Evolutionary conservation across 2,888 invertebrate species (phyloP).

Genomic region (Gandaritis pyraliata): DNA sequence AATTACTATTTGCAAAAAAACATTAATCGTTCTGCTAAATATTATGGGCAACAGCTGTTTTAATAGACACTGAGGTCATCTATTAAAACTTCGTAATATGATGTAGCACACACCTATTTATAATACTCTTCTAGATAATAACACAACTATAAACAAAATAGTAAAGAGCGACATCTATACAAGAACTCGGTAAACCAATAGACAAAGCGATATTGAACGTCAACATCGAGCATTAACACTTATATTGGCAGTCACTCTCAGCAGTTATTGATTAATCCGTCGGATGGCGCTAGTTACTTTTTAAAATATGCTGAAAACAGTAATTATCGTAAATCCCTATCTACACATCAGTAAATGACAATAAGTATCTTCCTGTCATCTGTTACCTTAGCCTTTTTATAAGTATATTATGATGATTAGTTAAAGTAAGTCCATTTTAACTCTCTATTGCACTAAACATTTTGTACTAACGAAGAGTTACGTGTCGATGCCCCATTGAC

Average conservation of each 20-base stretch:
- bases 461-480: neutral
- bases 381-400: no score
- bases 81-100: slow-evolving; percentile 6
- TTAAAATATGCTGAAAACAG: neutral
- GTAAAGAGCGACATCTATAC: slow-evolving; percentile 35
- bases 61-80: slow-evolving; percentile 25
- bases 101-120: slow-evolving; percentile 14
- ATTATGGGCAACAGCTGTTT: slow-evolving; percentile 11
- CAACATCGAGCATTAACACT: neutral
- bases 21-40: neutral
- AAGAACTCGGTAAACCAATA: slow-evolving; percentile 16
- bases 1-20: neutral
- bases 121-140: slow-evolving; percentile 7
- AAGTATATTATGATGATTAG: no score
- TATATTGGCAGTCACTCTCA: neutral
- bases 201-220: slow-evolving; percentile 3
- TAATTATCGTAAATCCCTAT: no score
- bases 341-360: no score
- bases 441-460: no score
- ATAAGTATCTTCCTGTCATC: no score
- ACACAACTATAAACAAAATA: neutral
- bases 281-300: slow-evolving; percentile 23
- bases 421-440: no score
- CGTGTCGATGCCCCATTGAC: slow-evolving; percentile 11
- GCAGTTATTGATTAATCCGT: slow-evolving; percentile 2